Conservation (phyloP, 2,888 invertebrate genomes). For the Sesia apiformis region DNA sequence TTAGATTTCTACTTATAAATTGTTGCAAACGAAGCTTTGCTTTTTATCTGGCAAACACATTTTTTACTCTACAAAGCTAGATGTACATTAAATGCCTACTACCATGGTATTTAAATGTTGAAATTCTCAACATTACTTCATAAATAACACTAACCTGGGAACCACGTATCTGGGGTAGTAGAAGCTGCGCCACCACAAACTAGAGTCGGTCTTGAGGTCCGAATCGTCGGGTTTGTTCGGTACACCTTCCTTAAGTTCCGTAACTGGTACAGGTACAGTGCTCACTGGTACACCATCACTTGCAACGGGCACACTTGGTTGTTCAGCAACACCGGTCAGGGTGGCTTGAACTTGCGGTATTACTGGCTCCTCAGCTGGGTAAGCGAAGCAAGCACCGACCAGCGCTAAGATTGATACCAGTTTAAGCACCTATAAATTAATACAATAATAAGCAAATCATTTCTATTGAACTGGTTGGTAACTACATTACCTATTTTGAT, state of each 20-base stretch:
- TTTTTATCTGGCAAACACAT: too few species aligned
- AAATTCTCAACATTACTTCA: too few species aligned
- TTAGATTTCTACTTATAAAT: too few species aligned
- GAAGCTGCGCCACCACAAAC: slow-evolving; percentile 12
- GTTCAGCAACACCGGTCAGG: neutral
- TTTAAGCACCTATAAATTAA: slow-evolving; percentile 4
- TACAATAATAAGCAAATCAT: neutral
- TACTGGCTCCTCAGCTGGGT: slow-evolving; percentile 4
- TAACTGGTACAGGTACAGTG: slow-evolving; percentile 1
- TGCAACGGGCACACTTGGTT: neutral
- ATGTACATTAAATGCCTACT: too few species aligned
- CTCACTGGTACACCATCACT: neutral
- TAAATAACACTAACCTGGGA: too few species aligned
- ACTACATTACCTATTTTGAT: too few species aligned
- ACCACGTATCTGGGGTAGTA: neutral
- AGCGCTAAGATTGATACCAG: slow-evolving; percentile 2
- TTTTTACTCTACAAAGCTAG: too few species aligned
- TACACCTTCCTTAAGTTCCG: slow-evolving; percentile 1
- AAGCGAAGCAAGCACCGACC: slow-evolving; percentile 6
- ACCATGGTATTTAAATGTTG: too few species aligned
- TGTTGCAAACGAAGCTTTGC: too few species aligned
- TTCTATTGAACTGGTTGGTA: too few species aligned
- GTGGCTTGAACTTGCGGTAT: neutral
- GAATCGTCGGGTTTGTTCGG: slow-evolving; percentile 4
- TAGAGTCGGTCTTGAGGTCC: slow-evolving; percentile 19